Conservation (phyloP, 2,888 invertebrate species). For the Leptinotarsa peninsularis region DNA sequence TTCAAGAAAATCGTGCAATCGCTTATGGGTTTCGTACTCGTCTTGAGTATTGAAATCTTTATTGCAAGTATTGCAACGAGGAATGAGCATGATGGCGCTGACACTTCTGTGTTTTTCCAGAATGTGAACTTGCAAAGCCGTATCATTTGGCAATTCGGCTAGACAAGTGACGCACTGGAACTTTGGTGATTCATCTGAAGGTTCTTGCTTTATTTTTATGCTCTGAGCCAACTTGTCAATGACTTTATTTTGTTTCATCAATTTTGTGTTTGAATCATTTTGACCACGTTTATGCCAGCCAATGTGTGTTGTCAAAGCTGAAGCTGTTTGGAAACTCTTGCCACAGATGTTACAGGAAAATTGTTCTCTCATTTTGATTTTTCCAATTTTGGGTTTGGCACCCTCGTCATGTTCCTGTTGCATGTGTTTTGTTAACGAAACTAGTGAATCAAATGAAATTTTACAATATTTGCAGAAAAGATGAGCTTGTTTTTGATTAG, state of each 20-base stretch:
- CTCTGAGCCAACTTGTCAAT: slow-evolving; percentile 26
- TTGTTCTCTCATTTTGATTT: slow-evolving; percentile 42
- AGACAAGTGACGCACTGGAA: slow-evolving; percentile 59
- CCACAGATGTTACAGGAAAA: slow-evolving; percentile 75
- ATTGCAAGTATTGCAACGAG: slow-evolving; percentile 72
- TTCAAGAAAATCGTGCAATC: slow-evolving; percentile 67
- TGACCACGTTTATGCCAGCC: slow-evolving; percentile 71
- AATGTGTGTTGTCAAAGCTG: slow-evolving; percentile 73
- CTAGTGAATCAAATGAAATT: slow-evolving; percentile 54
- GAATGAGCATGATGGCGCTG: slow-evolving; percentile 57
- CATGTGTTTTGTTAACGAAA: slow-evolving; percentile 59
- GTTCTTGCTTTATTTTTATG: slow-evolving; percentile 42
- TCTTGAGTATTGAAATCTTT: slow-evolving; percentile 73
- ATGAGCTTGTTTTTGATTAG: slow-evolving; percentile 26
- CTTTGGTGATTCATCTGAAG: slow-evolving; percentile 52
- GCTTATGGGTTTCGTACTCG: slow-evolving; percentile 71
- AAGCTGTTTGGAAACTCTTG: slow-evolving; percentile 71
- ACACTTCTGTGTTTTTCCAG: slow-evolving; percentile 62
- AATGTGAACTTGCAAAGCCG: slow-evolving; percentile 63
- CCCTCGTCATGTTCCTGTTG: slow-evolving; percentile 57
- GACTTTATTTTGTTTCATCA: slow-evolving; percentile 50
- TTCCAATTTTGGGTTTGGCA: slow-evolving; percentile 43
- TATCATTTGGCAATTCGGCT: slow-evolving; percentile 58
- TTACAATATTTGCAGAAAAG: slow-evolving; percentile 62
- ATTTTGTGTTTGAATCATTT: slow-evolving; percentile 57